Percentiles rank a stretch among this genome's conserved stretches.
Evolutionary conservation across 2,888 invertebrate genomes (phyloP).

Genomic region (Hirtodrosophila histrioides): DNA sequence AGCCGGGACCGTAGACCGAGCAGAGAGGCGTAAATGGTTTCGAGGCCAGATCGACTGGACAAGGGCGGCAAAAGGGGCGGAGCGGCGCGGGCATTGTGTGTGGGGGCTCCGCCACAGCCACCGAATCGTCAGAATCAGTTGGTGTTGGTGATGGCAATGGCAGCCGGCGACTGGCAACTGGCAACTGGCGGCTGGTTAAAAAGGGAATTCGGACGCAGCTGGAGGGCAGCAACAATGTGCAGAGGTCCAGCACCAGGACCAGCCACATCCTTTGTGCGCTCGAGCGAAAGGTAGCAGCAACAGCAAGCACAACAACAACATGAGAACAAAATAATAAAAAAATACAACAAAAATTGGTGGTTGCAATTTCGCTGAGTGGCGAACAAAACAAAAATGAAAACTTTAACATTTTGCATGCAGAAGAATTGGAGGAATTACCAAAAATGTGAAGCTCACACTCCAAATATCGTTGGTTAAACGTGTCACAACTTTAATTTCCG

Average conservation of each 20-base stretch:
- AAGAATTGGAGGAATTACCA: conserved; percentile 48
- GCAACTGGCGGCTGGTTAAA: conserved; percentile 56
- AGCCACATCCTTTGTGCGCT: conserved; percentile 69
- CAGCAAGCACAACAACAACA: conserved; percentile 34
- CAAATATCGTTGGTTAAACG: conserved; percentile 60
- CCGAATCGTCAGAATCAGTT: conserved; percentile 47
- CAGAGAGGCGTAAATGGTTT: conserved; percentile 71
- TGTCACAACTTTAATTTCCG: conserved; percentile 78
- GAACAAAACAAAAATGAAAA: conserved; percentile 30
- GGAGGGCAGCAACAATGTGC: conserved; percentile 58
- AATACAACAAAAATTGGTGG: conserved; percentile 49
- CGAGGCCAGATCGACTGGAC: conserved; percentile 63
- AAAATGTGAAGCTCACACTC: conserved; percentile 51
- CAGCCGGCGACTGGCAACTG: conserved; percentile 24
- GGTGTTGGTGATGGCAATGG: conserved; percentile 31
- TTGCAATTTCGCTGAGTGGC: conserved; percentile 71
- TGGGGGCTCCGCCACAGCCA: conserved; percentile 35
- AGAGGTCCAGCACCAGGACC: conserved; percentile 32
- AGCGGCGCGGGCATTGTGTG: too few relatives aligned
- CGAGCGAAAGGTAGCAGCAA: conserved; percentile 60
- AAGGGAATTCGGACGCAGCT: conserved; percentile 63
- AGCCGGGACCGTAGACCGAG: conserved; percentile 4
- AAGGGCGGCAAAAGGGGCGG: conserved; percentile 25
- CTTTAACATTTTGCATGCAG: conserved; percentile 56
- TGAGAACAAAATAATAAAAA: neutral